Base-by-base conservation (phyloP, 2,888 invertebrate species). In the Gymnoscelis rufifasciata region DNA sequence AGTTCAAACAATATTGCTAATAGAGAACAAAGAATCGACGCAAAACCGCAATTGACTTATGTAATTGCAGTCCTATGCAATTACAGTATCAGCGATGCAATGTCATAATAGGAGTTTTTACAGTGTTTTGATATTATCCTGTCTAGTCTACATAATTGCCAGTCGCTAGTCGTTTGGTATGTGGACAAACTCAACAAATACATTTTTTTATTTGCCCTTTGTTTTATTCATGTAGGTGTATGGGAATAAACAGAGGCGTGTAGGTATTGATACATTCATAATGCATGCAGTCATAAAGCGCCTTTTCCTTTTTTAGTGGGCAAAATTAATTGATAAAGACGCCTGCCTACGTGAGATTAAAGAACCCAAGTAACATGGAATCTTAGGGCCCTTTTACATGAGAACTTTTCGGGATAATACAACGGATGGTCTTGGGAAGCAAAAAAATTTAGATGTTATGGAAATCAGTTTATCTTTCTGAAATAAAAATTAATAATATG, bases 191-290 rank as follows among this genome's bases (percentile, higher is more conserved):
- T 43, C 35, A 49, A 48, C n/a, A n/a, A n/a, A n/a, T n/a, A n/a
- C n/a, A n/a, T 48, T 50, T 48, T 61, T 74, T 66, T 66, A 62
- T 68, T 64, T 59, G 45, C 63, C 56, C 50, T 55, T 60, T 63
- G 53, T 62, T 57, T 54, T 54, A 57, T 51, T 42, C 38, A 54
- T 58, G 29, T 29, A 30, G 8, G n/a, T 37, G 29, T 38, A 41
- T 19, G 19, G 24, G 38, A 56, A 43, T 46, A 53, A 23, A 14
- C 38, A 19, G 8, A 41, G 29, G 28, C 24, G 41, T 44, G 37
- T 30, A 19, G 19, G 19, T 19, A 19, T 37, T n/a, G 24, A 38
- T 40, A 40, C 26, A 42, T 44, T 47, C 43, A 26, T 44, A 35
- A 46, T 40, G 38, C 37, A 30, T 45, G 38, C 28, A 33, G 24